Conservation (phyloP, 2,888 invertebrate genomes). For the Phyto melanocephala region DNA sequence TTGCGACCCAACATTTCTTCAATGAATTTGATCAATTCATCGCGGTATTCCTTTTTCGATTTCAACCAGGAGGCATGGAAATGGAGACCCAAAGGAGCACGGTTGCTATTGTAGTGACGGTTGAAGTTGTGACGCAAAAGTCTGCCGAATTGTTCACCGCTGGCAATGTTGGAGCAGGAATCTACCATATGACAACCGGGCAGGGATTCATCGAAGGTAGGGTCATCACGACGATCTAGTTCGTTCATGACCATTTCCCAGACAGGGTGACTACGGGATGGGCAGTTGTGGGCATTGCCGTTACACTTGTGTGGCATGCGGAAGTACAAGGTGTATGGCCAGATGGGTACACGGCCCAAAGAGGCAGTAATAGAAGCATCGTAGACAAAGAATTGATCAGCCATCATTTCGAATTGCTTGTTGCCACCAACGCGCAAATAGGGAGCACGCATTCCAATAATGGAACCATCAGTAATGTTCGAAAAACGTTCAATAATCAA, state of each 20-base stretch:
- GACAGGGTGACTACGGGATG: slow-evolving; percentile 92
- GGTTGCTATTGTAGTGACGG: slow-evolving; percentile 94
- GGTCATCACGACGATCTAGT: slow-evolving; percentile 94
- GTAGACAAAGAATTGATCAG: slow-evolving; percentile 95
- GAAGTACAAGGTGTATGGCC: slow-evolving; percentile 98
- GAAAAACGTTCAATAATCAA: slow-evolving; percentile 93
- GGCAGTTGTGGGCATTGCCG: slow-evolving; percentile 95
- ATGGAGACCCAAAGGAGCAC: slow-evolving; percentile 94
- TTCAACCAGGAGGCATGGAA: slow-evolving; percentile 98
- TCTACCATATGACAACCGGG: slow-evolving; percentile 97
- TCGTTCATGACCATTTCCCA: slow-evolving; percentile 99
- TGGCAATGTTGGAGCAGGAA: slow-evolving; percentile 94
- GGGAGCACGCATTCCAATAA: slow-evolving; percentile 92
- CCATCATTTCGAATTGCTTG: slow-evolving; percentile 98
- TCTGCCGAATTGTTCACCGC: slow-evolving; percentile 93
- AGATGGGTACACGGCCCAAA: slow-evolving; percentile 92
- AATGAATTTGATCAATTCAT: slow-evolving; percentile 94
- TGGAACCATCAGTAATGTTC: slow-evolving; percentile 94
- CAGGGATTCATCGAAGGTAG: slow-evolving; percentile 94
- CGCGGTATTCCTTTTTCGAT: slow-evolving; percentile 94
- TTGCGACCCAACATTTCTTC: slow-evolving; percentile 93
- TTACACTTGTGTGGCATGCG: slow-evolving; percentile 97
- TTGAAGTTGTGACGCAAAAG: slow-evolving; percentile 96
- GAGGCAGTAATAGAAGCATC: slow-evolving; percentile 97
- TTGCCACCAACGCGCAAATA: slow-evolving; percentile 95